These are phyloP conservation scores for Pipistrellus nathusii DNA, from an alignment of 2,797 vertebrate species.

Conservation along the genomic window DNA sequence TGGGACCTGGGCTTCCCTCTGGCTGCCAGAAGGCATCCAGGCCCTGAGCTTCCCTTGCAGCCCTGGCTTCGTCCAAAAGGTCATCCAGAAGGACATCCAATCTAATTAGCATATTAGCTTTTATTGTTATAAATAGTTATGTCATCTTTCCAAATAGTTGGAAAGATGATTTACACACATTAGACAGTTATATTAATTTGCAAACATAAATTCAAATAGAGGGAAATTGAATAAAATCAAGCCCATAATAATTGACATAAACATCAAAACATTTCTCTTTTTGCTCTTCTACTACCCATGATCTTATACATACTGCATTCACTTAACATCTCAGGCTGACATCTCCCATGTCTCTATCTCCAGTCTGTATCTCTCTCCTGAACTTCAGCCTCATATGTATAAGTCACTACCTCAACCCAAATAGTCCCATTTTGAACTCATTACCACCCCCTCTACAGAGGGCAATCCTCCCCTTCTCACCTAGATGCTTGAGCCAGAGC, in stretches of 20 bases:
- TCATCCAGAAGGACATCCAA: too few species aligned
- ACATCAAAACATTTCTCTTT: neutral
- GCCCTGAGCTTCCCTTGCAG: too few species aligned
- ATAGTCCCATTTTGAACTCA: neutral
- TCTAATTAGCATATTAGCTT: too few species aligned
- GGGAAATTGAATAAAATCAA: slow-evolving; percentile 6
- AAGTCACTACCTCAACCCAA: neutral
- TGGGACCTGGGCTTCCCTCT: too few species aligned
- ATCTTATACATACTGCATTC: neutral
- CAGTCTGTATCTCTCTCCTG: neutral
- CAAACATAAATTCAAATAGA: neutral
- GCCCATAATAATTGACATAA: neutral
- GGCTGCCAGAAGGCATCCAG: too few species aligned
- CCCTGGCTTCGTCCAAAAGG: too few species aligned
- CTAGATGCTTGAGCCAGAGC: neutral
- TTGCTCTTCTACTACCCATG: neutral
- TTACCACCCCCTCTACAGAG: neutral
- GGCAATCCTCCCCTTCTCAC: neutral
- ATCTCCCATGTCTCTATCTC: neutral
- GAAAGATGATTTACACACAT: neutral
- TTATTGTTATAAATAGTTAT: neutral
- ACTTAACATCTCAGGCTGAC: neutral
- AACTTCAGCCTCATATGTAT: neutral
- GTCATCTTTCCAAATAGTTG: too few species aligned
- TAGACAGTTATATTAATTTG: neutral